Percentiles rank a stretch among this genome's conserved stretches.
phyloP scores from a whole-genome alignment of 2,113 vertebrate species.

The Rhodinocichla rosea region DNA sequence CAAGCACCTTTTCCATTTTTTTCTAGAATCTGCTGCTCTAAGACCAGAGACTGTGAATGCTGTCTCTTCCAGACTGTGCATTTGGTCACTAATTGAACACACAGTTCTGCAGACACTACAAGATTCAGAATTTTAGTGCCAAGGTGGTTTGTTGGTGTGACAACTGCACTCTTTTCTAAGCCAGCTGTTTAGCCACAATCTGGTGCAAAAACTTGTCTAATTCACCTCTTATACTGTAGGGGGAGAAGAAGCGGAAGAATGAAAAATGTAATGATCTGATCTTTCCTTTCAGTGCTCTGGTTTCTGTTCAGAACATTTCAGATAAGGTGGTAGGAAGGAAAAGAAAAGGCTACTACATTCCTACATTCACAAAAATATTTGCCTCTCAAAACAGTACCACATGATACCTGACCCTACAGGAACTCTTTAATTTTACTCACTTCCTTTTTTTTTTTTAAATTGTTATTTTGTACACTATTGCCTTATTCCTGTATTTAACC shows the following conservation, averaged over 20 bases:
- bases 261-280: background rate
- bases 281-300: background rate
- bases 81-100: background rate
- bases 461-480: background rate
- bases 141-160: background rate
- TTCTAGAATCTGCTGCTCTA: background rate
- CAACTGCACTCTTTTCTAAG: background rate
- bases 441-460: background rate
- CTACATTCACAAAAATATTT: background rate
- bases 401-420: background rate
- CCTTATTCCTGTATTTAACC: background rate
- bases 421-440: background rate
- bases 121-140: background rate
- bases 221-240: background rate
- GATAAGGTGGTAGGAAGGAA: background rate
- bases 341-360: background rate
- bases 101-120: background rate
- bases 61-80: background rate
- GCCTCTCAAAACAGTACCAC: background rate
- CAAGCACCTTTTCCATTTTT: background rate
- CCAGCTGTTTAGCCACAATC: conserved; percentile 8
- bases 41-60: background rate
- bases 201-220: background rate
- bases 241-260: background rate
- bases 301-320: background rate